These are phyloP conservation scores for Xestoiulus laeticollis DNA, from an alignment of 2,888 invertebrate genomes.

Conservation along the genomic window DNA sequence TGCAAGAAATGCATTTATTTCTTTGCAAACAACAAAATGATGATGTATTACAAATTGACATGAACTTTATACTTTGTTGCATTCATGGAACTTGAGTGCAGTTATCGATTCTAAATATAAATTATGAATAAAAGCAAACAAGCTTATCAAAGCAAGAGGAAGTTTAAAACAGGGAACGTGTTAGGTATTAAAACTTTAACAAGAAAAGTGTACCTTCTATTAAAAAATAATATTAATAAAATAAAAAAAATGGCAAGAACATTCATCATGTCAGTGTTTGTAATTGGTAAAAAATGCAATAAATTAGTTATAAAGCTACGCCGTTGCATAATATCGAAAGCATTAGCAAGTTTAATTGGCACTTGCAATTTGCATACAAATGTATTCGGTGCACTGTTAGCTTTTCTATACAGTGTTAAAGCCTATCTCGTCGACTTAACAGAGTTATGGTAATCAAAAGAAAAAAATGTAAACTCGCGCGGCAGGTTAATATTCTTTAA, in stretches of 20 bases:
- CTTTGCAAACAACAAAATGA: not conserved
- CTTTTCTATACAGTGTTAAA: not conserved
- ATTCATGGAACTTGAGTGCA: not conserved
- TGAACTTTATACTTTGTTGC: not conserved
- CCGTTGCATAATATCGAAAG: not conserved
- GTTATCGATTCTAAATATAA: not conserved
- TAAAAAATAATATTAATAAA: no score
- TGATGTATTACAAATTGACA: not conserved
- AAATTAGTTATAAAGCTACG: not conserved
- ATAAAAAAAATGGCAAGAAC: not conserved
- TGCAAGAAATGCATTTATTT: not conserved
- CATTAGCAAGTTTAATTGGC: not conserved
- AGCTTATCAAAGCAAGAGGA: not conserved
- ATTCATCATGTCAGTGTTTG: conserved; percentile 2
- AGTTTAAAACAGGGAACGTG: not conserved
- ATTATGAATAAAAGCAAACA: no score
- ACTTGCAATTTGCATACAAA: not conserved
- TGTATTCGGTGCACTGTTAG: not conserved
- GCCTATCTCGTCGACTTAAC: not conserved
- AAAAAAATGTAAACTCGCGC: not conserved
- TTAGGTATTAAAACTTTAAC: not conserved
- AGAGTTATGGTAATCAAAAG: not conserved
- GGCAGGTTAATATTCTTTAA: not conserved
- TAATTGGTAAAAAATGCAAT: not conserved
- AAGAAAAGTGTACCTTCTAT: not conserved